Conservation (phyloP, 1,140 invertebrate genomes). For the Vanessa atalanta region DNA sequence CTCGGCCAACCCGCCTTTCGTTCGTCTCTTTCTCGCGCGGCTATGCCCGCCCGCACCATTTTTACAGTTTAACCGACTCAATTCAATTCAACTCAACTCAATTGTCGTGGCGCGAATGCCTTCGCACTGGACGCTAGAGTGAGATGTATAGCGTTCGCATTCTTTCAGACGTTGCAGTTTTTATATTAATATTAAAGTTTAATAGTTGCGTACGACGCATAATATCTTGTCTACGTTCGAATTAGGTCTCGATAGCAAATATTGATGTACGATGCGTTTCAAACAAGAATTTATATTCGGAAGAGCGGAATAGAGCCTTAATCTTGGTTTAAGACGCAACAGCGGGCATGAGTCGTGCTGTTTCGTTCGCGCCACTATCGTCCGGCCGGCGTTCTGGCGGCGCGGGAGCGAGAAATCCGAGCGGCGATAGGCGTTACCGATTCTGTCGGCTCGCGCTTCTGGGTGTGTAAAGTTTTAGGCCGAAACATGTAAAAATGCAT, state of each 20-base stretch:
- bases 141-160: slow-evolving; percentile 67
- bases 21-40: slow-evolving; percentile 74
- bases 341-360: slow-evolving; percentile 50
- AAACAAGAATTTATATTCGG: slow-evolving; percentile 65
- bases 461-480: slow-evolving; percentile 80
- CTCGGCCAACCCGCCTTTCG: slow-evolving; percentile 76
- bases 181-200: slow-evolving; percentile 30
- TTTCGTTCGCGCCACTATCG: slow-evolving; percentile 75
- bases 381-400: slow-evolving; percentile 46
- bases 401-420: slow-evolving; percentile 70
- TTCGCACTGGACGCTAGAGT: slow-evolving; percentile 77
- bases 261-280: slow-evolving; percentile 57
- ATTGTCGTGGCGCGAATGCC: slow-evolving; percentile 80
- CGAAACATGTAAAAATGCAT: slow-evolving; percentile 81
- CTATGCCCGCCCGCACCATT: slow-evolving; percentile 75
- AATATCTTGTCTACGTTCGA: slow-evolving; percentile 4
- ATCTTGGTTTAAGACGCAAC: slow-evolving; percentile 76
- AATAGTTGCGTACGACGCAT: slow-evolving; percentile 15
- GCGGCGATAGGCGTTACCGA: slow-evolving; percentile 67
- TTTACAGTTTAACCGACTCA: slow-evolving; percentile 79
- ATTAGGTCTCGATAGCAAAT: slow-evolving; percentile 31
- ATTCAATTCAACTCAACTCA: slow-evolving; percentile 81
- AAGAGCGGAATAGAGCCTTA: slow-evolving; percentile 73
- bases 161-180: slow-evolving; percentile 49
- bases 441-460: slow-evolving; percentile 61